A percentile compares a stretch with the other conserved stretches of the same genome.
These are phyloP conservation scores for Limnephilus marmoratus DNA, from an alignment of 2,888 invertebrate species.

Conservation along the genomic window DNA sequence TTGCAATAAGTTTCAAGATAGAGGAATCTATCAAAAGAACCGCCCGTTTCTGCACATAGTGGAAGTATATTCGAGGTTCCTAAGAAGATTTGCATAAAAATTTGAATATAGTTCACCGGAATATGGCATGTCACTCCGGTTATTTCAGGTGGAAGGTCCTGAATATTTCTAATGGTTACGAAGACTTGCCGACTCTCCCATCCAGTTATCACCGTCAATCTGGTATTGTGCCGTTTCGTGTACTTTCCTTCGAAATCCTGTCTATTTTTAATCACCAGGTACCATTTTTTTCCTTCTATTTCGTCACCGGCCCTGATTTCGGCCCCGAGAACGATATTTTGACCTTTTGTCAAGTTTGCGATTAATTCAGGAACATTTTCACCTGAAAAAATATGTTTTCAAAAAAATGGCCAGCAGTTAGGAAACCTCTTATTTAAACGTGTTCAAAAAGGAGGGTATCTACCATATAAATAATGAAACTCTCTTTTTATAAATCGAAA, in stretches of 20 bases:
- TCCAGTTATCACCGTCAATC: not conserved
- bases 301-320: not conserved
- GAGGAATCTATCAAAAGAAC: too few species aligned
- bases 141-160: not conserved
- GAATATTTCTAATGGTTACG: not conserved
- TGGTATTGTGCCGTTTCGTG: not conserved
- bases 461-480: too few species aligned
- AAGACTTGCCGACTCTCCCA: not conserved
- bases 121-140: not conserved
- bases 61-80: too few species aligned
- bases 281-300: not conserved
- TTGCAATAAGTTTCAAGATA: too few species aligned
- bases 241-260: not conserved
- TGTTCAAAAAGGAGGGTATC: too few species aligned
- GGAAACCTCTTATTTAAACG: too few species aligned
- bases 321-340: not conserved
- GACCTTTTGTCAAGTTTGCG: not conserved
- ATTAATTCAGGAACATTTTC: not conserved
- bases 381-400: not conserved
- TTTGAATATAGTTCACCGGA: not conserved
- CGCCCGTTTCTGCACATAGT: too few species aligned
- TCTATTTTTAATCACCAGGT: not conserved
- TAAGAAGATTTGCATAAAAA: too few species aligned
- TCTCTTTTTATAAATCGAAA: too few species aligned
- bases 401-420: not conserved